Evolutionary conservation across 2,888 invertebrate species (phyloP).

Genomic region (Stegana nigrithorax): DNA sequence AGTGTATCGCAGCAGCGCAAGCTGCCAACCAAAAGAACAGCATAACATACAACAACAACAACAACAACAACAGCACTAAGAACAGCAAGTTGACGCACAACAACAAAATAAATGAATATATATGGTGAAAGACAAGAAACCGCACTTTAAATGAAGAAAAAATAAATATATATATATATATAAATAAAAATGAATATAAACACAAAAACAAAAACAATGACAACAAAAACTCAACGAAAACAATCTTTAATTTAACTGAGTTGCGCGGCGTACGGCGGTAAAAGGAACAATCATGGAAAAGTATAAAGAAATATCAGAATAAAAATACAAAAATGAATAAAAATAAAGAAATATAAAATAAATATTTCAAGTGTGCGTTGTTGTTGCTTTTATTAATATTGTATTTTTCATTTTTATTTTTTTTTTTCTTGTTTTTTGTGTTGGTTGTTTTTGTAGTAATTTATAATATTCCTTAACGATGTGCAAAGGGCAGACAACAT

Average conservation of each 20-base stretch:
- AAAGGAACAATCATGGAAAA: too few relatives aligned
- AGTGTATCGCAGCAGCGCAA: slow-evolving; percentile 12
- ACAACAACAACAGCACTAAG: slow-evolving; percentile 12
- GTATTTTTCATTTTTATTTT: slow-evolving; percentile 16
- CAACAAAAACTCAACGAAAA: slow-evolving; percentile 34
- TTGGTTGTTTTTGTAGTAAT: slow-evolving; percentile 59
- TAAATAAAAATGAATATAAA: slow-evolving; percentile 8
- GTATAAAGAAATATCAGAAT: slow-evolving; percentile 30
- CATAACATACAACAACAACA: slow-evolving; percentile 6
- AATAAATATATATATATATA: slow-evolving; percentile 11
- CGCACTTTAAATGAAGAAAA: slow-evolving; percentile 56
- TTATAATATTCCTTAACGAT: slow-evolving; percentile 66
- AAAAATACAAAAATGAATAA: slow-evolving; percentile 15
- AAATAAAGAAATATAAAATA: slow-evolving; percentile 48
- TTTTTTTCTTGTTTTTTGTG: slow-evolving; percentile 28
- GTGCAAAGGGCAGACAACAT: slow-evolving; percentile 51
- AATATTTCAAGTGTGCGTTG: slow-evolving; percentile 51
- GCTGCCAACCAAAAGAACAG: slow-evolving; percentile 1
- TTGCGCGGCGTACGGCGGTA: too few relatives aligned
- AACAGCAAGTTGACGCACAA: background rate
- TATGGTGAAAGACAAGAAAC: slow-evolving; percentile 59
- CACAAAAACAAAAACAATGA: slow-evolving; percentile 8
- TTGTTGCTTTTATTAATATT: slow-evolving; percentile 18
- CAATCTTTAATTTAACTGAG: slow-evolving; percentile 60
- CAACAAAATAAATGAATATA: slow-evolving; percentile 56